phyloP scores from a whole-genome alignment of 2,888 invertebrate genomes.

The Stenchaetothrips biformis region DNA sequence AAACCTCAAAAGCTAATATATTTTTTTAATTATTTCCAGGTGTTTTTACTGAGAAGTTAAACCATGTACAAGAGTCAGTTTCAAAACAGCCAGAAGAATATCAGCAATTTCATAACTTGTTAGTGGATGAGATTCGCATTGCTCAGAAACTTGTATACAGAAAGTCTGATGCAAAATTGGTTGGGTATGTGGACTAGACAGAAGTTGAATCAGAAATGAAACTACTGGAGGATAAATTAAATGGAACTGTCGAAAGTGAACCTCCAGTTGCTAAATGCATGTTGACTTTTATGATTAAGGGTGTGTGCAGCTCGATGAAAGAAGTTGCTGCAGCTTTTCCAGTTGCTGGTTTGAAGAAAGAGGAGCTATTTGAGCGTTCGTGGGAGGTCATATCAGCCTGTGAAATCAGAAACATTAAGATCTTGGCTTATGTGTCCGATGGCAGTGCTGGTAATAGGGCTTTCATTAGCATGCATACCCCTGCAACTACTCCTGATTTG shows the following conservation, averaged over 20 bases:
- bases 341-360: neutral
- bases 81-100: neutral
- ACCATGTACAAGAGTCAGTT: neutral
- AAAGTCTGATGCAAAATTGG: neutral
- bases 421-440: neutral
- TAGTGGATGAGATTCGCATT: neutral
- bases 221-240: neutral
- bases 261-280: neutral
- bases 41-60: neutral
- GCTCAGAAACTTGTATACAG: neutral
- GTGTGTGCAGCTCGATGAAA: neutral
- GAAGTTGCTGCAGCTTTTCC: neutral
- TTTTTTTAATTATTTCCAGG: neutral
- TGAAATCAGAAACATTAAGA: neutral
- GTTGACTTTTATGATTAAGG: neutral
- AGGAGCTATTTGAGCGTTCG: neutral
- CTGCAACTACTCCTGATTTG: too few relatives aligned
- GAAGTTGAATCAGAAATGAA: neutral
- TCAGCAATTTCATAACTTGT: neutral
- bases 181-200: neutral
- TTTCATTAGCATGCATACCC: too few relatives aligned
- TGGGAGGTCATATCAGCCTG: neutral
- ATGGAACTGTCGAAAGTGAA: neutral
- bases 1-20: too few relatives aligned
- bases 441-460: too few relatives aligned